Evolutionary conservation across 2,113 vertebrate genomes (phyloP), one percentile per base, ranked within the genome.

Genomic region (Ascaphus truei): DNA sequence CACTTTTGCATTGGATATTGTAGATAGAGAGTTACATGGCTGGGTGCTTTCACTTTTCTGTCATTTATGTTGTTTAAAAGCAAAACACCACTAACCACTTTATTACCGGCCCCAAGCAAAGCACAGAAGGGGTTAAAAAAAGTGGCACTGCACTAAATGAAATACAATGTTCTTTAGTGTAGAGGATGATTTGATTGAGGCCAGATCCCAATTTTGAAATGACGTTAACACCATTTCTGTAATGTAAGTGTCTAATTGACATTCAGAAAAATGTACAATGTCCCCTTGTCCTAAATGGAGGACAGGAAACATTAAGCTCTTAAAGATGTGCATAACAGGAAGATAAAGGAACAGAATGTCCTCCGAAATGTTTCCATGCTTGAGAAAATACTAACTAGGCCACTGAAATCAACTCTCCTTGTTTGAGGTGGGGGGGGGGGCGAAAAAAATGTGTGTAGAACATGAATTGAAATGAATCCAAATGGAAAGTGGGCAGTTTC

Each of bases 301-400:
- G 58, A n/a, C 73, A 84, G 81, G 72, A 83, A 80, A 76, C 72
- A 77, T 71, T 81, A 81, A 81, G 55, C 67, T 74, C 47, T 76
- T 76, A 77, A 78, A 80, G 74, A 76, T 79, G 75, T 78, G 50
- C 61, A 68, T 78, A 75, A 69, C 58, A 76, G 73, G 48, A 77
- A 76, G 47, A 60, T 65, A 57, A 77, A 72, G 27, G 61, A 61
- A 79, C 68, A 72, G 73, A 79, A 75, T 22, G 58, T 57, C 78
- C 74, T 65, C 75, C 75, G 48, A 56, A 62, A 66, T 55, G 74
- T 77, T 69, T 84, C 67, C 75, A 83, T 76, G 64, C 67, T 50
- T 76, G 68, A 80, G 76, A 79, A 81, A 67, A 56, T 76, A 72
- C 80, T 73, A 75, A 4, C 30, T 48, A 73, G 62, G 60, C 31